phyloP scores from a whole-genome alignment of 2,888 invertebrate genomes.

The Limenitis camilla region DNA sequence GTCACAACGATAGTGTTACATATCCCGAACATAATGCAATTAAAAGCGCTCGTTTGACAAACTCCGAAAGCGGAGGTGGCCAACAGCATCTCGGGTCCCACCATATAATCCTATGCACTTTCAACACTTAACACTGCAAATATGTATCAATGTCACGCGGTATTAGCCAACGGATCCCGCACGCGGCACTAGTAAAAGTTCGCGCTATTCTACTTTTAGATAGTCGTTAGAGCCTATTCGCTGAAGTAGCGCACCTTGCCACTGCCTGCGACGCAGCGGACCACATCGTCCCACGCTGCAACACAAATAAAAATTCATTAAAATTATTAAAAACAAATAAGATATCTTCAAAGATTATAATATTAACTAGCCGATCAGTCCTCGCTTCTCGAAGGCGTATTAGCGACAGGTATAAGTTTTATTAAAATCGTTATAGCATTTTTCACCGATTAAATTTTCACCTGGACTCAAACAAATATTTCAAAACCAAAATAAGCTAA shows the following conservation, averaged over 20 bases:
- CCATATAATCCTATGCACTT: background rate
- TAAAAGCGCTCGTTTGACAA: background rate
- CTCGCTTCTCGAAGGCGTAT: too few species aligned
- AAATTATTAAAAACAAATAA: background rate
- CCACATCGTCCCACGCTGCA: conserved; percentile 84
- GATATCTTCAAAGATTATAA: background rate
- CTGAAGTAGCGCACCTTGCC: conserved; percentile 66
- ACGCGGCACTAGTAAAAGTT: background rate
- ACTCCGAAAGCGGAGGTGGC: background rate
- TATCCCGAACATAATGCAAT: background rate
- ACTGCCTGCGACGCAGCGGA: conserved; percentile 55
- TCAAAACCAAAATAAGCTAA: too few species aligned
- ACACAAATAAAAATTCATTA: background rate
- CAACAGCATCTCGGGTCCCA: background rate
- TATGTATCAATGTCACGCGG: background rate
- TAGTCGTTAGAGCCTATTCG: conserved; percentile 39
- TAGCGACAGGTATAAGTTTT: too few species aligned
- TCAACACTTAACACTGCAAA: background rate
- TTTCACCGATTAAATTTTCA: too few species aligned
- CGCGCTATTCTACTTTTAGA: background rate
- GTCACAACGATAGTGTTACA: background rate
- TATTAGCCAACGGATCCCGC: background rate
- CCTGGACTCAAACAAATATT: too few species aligned
- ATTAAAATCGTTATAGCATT: too few species aligned
- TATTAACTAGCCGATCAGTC: too few species aligned